Evolutionary conservation across 1,140 invertebrate species (phyloP).

Genomic region (Drosophila oshimai): DNA sequence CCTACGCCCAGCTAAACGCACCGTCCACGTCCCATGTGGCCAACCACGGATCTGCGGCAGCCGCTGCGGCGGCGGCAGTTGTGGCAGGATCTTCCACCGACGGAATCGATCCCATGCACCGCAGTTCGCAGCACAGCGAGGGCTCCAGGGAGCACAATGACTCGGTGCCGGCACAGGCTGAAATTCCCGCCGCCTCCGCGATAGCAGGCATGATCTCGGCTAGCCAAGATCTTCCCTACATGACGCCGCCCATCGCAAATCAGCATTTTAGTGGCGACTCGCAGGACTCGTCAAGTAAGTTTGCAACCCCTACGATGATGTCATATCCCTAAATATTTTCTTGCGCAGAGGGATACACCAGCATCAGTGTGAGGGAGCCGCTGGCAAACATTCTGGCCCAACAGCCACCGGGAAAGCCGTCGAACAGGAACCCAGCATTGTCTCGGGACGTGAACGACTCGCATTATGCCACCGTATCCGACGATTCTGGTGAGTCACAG

Average conservation of each 20-base stretch:
- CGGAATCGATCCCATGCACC: slow-evolving; percentile 42
- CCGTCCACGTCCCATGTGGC: slow-evolving; percentile 62
- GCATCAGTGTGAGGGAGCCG: slow-evolving; percentile 94
- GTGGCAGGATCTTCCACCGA: slow-evolving; percentile 22
- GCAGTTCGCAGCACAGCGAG: slow-evolving; percentile 54
- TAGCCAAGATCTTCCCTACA: slow-evolving; percentile 93
- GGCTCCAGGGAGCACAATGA: slow-evolving; percentile 57
- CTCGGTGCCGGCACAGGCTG: slow-evolving; percentile 55
- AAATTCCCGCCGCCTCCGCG: slow-evolving; percentile 90
- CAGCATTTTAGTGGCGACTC: slow-evolving; percentile 91
- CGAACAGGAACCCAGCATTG: slow-evolving; percentile 82
- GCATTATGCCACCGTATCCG: slow-evolving; percentile 92
- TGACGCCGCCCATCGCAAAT: slow-evolving; percentile 89
- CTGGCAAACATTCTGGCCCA: slow-evolving; percentile 88
- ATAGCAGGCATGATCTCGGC: slow-evolving; percentile 92
- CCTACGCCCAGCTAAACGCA: slow-evolving; percentile 87
- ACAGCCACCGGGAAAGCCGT: slow-evolving; percentile 82
- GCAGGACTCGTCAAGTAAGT: slow-evolving; percentile 91
- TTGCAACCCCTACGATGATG: neutral
- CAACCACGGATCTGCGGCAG: slow-evolving; percentile 27
- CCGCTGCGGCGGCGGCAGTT: slow-evolving; percentile 34
- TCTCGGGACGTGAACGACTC: slow-evolving; percentile 84
- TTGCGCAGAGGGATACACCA: slow-evolving; percentile 92
- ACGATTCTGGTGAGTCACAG: slow-evolving; percentile 88
- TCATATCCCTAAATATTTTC: neutral